Percentiles rank a stretch among this genome's conserved stretches.
These are phyloP conservation scores for Melierax canorus DNA, from an alignment of 2,113 vertebrate genomes.

Conservation along the genomic window DNA sequence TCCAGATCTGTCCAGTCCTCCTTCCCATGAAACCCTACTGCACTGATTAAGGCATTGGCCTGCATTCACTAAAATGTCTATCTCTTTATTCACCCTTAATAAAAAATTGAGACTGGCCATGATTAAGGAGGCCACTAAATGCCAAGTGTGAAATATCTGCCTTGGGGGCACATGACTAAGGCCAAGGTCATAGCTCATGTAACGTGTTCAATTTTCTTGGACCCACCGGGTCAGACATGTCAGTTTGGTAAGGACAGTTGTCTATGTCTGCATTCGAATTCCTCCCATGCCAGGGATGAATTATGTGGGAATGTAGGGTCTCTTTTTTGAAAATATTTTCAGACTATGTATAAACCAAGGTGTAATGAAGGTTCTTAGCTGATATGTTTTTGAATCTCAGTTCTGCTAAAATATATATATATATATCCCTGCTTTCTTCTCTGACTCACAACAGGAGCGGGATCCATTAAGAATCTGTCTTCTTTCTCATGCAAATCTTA, in stretches of 20 bases:
- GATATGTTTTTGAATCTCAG: neutral
- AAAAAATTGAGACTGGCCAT: neutral
- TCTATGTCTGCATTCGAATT: neutral
- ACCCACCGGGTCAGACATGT: neutral
- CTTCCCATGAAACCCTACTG: neutral
- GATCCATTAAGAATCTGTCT: neutral
- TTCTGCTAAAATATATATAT: neutral
- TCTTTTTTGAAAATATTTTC: neutral
- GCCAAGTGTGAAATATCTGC: neutral
- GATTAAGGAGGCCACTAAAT: neutral
- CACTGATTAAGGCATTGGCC: neutral
- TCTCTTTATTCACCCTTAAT: neutral
- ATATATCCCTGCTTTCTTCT: neutral
- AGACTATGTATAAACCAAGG: neutral
- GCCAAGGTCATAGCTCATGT: neutral
- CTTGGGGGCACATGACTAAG: neutral
- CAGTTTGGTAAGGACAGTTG: neutral
- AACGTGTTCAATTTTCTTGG: neutral
- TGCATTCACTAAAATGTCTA: neutral
- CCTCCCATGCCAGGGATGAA: neutral
- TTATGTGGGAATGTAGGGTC: neutral
- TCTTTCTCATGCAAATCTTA: neutral
- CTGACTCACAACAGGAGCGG: fast-evolving
- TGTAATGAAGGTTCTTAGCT: neutral
- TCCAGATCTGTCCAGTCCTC: neutral